phyloP scores from a whole-genome alignment of 2,113 vertebrate species.

The Petromus typicus region DNA sequence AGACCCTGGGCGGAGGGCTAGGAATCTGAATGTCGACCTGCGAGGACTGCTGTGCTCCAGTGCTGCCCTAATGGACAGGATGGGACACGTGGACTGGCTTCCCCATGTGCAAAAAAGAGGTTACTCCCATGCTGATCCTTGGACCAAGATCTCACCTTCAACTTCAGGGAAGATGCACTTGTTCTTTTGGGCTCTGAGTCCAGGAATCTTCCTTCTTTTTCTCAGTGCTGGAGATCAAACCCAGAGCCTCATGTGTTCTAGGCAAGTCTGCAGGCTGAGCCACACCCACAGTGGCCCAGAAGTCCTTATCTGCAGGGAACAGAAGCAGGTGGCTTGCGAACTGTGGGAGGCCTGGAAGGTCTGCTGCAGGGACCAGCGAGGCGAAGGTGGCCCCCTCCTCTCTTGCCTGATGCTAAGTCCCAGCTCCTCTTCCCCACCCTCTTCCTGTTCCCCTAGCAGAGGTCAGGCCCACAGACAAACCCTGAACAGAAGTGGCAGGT shows the following conservation, averaged over 20 bases:
- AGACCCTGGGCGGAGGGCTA: too few relatives aligned
- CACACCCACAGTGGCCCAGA: too few relatives aligned
- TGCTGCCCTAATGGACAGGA: too few relatives aligned
- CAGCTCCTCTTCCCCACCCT: too few relatives aligned
- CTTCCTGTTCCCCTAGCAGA: not conserved
- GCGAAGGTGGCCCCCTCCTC: not conserved
- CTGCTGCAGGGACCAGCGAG: not conserved
- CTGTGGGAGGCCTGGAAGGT: not conserved
- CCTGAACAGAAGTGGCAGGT: not conserved
- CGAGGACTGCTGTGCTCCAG: too few relatives aligned
- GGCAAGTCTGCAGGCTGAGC: too few relatives aligned
- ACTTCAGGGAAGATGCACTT: not conserved
- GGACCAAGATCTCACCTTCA: too few relatives aligned
- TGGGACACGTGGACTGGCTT: accelerated
- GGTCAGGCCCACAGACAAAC: not conserved
- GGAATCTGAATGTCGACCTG: too few relatives aligned
- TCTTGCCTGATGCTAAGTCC: not conserved
- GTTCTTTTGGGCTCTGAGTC: not conserved
- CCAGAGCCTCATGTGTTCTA: not conserved
- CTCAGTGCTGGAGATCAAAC: not conserved
- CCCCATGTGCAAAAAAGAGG: too few relatives aligned
- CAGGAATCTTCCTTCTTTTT: not conserved
- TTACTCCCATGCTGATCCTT: not conserved
- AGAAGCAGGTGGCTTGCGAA: not conserved
- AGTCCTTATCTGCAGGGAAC: not conserved